Evolutionary conservation across 2,888 invertebrate species (phyloP).

Genomic region (Athrips mouffetella): DNA sequence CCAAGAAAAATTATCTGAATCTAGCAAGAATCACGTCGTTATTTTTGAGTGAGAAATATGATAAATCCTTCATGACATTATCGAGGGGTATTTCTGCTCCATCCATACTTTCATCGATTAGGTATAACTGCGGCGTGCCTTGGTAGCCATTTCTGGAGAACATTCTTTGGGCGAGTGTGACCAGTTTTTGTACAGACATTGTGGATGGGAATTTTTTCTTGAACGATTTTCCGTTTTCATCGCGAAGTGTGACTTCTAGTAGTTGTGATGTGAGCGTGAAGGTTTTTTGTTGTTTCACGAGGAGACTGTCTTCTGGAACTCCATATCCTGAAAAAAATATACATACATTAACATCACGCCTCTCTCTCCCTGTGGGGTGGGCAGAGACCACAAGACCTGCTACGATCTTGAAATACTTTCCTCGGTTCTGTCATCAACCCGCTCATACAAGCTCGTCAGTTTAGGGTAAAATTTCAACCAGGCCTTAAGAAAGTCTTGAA

Average conservation of each 20-base stretch:
- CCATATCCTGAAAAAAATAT: slow-evolving; percentile 83
- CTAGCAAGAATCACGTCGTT: slow-evolving; percentile 88
- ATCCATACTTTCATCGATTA: slow-evolving; percentile 77
- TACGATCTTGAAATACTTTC: too few relatives aligned
- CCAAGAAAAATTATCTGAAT: slow-evolving; percentile 65
- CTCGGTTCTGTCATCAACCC: too few relatives aligned
- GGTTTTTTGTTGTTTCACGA: slow-evolving; percentile 69
- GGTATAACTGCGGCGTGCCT: slow-evolving; percentile 61
- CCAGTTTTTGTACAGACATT: slow-evolving; percentile 90
- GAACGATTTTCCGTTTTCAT: slow-evolving; percentile 77
- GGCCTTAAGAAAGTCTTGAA: too few relatives aligned
- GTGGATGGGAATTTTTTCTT: slow-evolving; percentile 86
- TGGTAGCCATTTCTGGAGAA: slow-evolving; percentile 73
- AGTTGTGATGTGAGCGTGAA: slow-evolving; percentile 83
- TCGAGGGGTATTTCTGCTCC: slow-evolving; percentile 86
- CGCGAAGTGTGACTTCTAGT: slow-evolving; percentile 75
- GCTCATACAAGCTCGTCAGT: too few relatives aligned
- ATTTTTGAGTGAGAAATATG: slow-evolving; percentile 90
- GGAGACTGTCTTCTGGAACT: slow-evolving; percentile 86
- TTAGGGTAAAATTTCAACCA: too few relatives aligned
- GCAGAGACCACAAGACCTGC: too few relatives aligned
- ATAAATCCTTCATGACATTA: slow-evolving; percentile 89
- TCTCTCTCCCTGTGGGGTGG: too few relatives aligned
- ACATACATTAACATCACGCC: too few relatives aligned
- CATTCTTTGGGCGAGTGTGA: slow-evolving; percentile 87